phyloP scores from a whole-genome alignment of 2,888 invertebrate species.

The Hesperia comma region DNA sequence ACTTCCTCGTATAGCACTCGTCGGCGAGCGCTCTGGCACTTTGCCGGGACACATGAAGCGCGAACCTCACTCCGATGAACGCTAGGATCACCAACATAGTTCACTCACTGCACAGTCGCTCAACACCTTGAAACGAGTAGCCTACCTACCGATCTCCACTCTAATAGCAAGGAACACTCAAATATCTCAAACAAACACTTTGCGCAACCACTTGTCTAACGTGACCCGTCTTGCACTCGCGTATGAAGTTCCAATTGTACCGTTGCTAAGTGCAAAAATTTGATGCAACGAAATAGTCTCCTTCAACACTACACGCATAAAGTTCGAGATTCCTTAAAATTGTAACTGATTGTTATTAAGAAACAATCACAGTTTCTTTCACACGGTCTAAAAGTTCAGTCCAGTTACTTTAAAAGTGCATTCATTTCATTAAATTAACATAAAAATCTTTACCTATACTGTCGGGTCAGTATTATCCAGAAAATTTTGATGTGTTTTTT shows the following conservation, averaged over 20 bases:
- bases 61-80: slow-evolving; percentile 76
- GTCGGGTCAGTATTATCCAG: background rate
- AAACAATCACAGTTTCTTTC: slow-evolving; percentile 7
- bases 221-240: slow-evolving; percentile 3
- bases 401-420: background rate
- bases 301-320: background rate
- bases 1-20: slow-evolving; percentile 81
- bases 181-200: slow-evolving; percentile 26
- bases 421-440: too few relatives aligned
- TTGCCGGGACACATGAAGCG: slow-evolving; percentile 77
- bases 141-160: slow-evolving; percentile 18
- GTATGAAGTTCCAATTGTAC: slow-evolving; percentile 6
- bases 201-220: slow-evolving; percentile 5
- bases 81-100: slow-evolving; percentile 79
- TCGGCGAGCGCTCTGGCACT: slow-evolving; percentile 74
- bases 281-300: background rate
- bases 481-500: background rate
- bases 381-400: slow-evolving; percentile 1
- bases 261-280: background rate
- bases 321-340: background rate
- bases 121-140: slow-evolving; percentile 39
- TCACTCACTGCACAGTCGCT: slow-evolving; percentile 46
- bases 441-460: too few relatives aligned
- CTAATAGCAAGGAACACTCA: slow-evolving; percentile 24
- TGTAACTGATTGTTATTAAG: background rate